Base-by-base conservation (phyloP, 2,113 vertebrate genomes). In the Ovis canadensis region DNA sequence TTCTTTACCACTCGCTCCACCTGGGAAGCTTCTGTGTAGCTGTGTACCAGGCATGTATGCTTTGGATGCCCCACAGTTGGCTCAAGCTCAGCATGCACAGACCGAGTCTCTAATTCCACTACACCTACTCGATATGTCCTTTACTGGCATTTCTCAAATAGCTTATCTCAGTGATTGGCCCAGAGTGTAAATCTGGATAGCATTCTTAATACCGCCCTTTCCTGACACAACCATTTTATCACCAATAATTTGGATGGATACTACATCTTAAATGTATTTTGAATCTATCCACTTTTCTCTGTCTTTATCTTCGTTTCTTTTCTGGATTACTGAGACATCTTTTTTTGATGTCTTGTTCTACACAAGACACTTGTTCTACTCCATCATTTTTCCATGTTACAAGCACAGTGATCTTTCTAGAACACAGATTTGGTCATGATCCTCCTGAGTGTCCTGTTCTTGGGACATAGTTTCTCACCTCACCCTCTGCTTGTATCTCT, bases 121-220 rank as follows among this genome's bases (percentile, higher is more conserved):
- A 1, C 0, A 12, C 15, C 4, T 12, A 50, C 2, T 14, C 52
- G 0, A 1, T 2, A 0, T 31, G 16, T 36, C 0, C 6, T 62
- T 59, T 10, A 11, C 52, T 17, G 9, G 45, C 29, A 25, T 31
- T 43, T 82, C 23, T 57, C 78, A 16, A 11, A 13, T 11, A 55
- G 52, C 15, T 54, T 5, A 23, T 60, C 7, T 4, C 40, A 36
- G 25, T 21, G 29, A 74, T 12, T 84, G 83, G 19, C 23, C 40
- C 50, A 67, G 33, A 23, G 78, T 11, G 23, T 59, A 67, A 52
- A 80, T 74, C 52, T 93, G 87, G 33, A 31, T 36, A 33, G 21
- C 43, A 15, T 23, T 80, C 54, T 31, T 36, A 23, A 89, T 48
- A 50, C 36, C 2, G 7, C 48, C 19, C 27, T 92, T 64, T 48